Evolutionary conservation across 2,797 vertebrate species (phyloP), one percentile per base, ranked within the genome.

Genomic region (Urocyon cinereoargenteus): DNA sequence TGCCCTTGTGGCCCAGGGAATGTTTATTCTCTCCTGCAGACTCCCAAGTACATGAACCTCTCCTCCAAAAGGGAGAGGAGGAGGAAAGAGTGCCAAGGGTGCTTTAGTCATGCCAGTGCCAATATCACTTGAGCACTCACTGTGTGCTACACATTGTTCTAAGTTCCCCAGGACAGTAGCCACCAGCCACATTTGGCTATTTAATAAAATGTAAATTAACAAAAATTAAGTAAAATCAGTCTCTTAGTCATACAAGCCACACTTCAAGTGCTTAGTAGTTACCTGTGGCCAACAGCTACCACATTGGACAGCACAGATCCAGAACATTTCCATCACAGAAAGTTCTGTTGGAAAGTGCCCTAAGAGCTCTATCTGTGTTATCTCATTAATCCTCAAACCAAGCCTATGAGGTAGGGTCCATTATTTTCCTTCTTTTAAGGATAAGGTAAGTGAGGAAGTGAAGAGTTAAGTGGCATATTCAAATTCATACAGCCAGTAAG

Each of bases 151-250:
- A 21, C 77, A 5, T 78, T 66, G 6, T 61, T 59, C 70, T 81
- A 2, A 94, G 49, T 28, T 79, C 26, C 77, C 45, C 9, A 12
- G 4, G 9, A n/a, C 3, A 0, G 79, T 31, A 55, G 9, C 72
- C 64, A 36, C 24, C 26, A 57, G 77, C 31, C 51, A 68, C 10
- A 5, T 73, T 13, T 49, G 79, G 12, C 86, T 91, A 45, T 61
- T 86, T 88, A 18, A 59, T 84, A 53, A 82, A 66, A 81, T 85
- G 28, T 40, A 61, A 77, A 62, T 62, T 85, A 93, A 83, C 77
- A 90, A 84, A 92, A 93, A 79, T 57, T 26, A 81, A 81, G n/a
- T 79, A 26, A 95, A 89, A 55, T 89, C 12, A 72, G 34, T 87
- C 61, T 78, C 64, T 93, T 11, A 79, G 31, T 57, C 61, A 28